A percentile compares a stretch with the other conserved stretches of the same genome.
phyloP scores from a whole-genome alignment of 2,888 invertebrate species.

The Perizoma affinitatum region DNA sequence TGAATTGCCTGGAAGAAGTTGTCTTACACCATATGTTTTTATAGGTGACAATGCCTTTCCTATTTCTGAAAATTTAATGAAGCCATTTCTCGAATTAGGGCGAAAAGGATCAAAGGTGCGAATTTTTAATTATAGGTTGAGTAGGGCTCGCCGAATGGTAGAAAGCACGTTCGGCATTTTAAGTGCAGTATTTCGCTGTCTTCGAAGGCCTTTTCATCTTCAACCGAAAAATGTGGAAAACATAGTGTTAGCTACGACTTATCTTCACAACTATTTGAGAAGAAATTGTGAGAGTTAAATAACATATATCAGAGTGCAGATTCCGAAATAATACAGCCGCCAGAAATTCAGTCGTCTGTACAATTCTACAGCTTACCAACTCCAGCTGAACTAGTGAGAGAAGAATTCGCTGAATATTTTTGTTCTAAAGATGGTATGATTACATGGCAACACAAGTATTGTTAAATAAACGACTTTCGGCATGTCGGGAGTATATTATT shows the following conservation, averaged over 20 bases:
- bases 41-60: constrained; percentile 47
- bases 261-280: constrained; percentile 39
- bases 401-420: constrained; percentile 39
- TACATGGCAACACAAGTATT: constrained; percentile 39
- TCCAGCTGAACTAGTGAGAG: constrained; percentile 39
- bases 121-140: constrained; percentile 41
- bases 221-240: constrained; percentile 40
- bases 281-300: constrained; percentile 37
- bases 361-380: constrained; percentile 35
- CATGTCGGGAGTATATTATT: constrained; percentile 19
- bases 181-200: constrained; percentile 45
- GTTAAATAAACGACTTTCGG: constrained; percentile 25
- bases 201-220: constrained; percentile 43
- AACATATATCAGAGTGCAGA: constrained; percentile 35
- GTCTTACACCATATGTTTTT: constrained; percentile 47
- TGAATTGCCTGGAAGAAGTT: constrained; percentile 40
- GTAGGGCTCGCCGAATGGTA: constrained; percentile 40
- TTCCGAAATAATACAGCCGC: constrained; percentile 36
- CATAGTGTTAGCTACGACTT: constrained; percentile 36
- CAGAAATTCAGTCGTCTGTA: constrained; percentile 36
- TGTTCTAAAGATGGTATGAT: constrained; percentile 39
- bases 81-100: constrained; percentile 47
- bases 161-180: constrained; percentile 45
- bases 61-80: constrained; percentile 44
- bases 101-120: constrained; percentile 39